These are phyloP conservation scores for Pyralis farinalis DNA, from an alignment of 2,888 invertebrate species.

Conservation along the genomic window DNA sequence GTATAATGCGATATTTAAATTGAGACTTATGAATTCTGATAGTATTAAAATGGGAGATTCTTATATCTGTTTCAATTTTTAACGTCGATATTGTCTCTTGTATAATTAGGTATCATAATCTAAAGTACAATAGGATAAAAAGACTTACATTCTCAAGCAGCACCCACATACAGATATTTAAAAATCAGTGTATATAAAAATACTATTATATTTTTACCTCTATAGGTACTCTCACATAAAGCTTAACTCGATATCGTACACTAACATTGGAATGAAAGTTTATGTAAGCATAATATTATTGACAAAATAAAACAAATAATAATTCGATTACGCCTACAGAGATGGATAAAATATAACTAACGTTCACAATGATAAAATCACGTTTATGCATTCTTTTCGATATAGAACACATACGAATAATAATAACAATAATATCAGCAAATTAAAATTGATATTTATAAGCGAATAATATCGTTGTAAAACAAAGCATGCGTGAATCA, in stretches of 20 bases:
- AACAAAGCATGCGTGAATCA: conserved; percentile 46
- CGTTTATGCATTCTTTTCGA: conserved; percentile 43
- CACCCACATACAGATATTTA: conserved; percentile 57
- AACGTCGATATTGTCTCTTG: conserved; percentile 23
- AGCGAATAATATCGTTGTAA: conserved; percentile 62
- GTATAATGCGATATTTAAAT: conserved; percentile 40
- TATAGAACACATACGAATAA: conserved; percentile 39
- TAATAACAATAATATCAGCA: conserved; percentile 46
- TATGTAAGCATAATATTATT: conserved; percentile 57
- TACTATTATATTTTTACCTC: conserved; percentile 56
- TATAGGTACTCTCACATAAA: conserved; percentile 56
- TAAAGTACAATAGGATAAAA: conserved; percentile 45
- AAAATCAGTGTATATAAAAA: conserved; percentile 61
- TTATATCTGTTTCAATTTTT: conserved; percentile 21
- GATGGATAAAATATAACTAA: conserved; percentile 27
- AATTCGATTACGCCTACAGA: conserved; percentile 28
- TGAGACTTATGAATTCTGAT: conserved; percentile 45
- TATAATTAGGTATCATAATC: conserved; percentile 26
- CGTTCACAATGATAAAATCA: conserved; percentile 39
- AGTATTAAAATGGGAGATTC: conserved; percentile 62
- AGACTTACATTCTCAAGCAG: conserved; percentile 55
- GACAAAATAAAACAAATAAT: conserved; percentile 42
- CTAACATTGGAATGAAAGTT: conserved; percentile 76
- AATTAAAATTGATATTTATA: conserved; percentile 57
- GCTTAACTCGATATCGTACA: conserved; percentile 62